These are phyloP conservation scores for Cryptus armator DNA, from an alignment of 2,888 invertebrate genomes.

Conservation along the genomic window DNA sequence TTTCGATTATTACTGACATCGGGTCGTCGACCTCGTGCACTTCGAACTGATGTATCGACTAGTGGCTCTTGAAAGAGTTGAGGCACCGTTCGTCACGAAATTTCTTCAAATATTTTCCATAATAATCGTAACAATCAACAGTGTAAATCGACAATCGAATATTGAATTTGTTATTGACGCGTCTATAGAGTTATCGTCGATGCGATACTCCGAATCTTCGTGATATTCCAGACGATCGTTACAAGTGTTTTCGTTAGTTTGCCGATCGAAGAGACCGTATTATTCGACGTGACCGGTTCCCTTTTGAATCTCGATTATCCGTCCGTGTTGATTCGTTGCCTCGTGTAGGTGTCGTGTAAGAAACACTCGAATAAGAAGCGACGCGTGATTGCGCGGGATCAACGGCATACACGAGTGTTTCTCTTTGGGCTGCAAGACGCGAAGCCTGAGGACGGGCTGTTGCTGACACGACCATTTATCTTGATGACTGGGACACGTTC, in stretches of 20 bases:
- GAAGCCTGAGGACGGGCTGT: background rate
- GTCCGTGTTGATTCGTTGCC: background rate
- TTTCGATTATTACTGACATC: constrained; percentile 43
- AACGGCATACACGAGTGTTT: background rate
- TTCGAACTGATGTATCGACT: background rate
- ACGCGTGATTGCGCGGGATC: background rate
- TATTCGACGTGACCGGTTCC: background rate
- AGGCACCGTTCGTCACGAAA: constrained; percentile 34
- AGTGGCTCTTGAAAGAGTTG: constrained; percentile 34
- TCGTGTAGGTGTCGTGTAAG: background rate
- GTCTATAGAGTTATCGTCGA: constrained; percentile 24
- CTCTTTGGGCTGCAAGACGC: background rate
- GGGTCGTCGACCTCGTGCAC: constrained; percentile 48
- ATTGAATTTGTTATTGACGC: too few species aligned
- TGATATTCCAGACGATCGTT: constrained; percentile 18
- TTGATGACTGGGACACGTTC: constrained; percentile 47
- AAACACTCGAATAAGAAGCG: background rate
- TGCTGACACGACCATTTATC: constrained; percentile 46
- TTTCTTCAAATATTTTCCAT: background rate
- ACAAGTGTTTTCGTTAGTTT: constrained; percentile 12
- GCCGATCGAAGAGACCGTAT: constrained; percentile 14
- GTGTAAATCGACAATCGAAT: background rate
- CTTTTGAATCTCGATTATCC: constrained; percentile 5
- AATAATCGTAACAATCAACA: background rate
- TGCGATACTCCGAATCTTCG: background rate